Percentiles rank a stretch among this genome's conserved stretches.
phyloP scores from a whole-genome alignment of 64 coral and sea anemone species.

The Dendrophyllia cribrosa region DNA sequence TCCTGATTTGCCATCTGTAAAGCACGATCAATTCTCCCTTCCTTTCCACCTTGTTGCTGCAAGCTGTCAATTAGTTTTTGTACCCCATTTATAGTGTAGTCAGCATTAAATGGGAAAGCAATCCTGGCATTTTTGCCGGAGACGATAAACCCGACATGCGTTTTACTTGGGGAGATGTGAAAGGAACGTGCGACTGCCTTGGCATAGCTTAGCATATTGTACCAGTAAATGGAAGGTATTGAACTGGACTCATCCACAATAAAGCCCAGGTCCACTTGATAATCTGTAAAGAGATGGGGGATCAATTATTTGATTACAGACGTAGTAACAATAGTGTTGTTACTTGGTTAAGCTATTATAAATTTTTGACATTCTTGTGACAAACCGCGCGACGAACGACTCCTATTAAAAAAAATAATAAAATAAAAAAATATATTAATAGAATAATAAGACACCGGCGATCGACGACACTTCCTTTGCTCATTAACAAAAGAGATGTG shows the following conservation, averaged over 20 bases:
- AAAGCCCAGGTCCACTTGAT: constrained; percentile 70
- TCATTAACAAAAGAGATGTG: no score
- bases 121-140: constrained; percentile 50
- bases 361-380: no score
- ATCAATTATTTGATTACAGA: neutral
- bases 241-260: constrained; percentile 53
- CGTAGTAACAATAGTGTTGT: no score
- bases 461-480: no score
- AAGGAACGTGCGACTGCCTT: constrained; percentile 53
- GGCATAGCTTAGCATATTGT: constrained; percentile 24
- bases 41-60: neutral
- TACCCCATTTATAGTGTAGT: constrained; percentile 42
- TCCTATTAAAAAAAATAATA: no score
- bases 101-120: constrained; percentile 69
- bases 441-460: no score
- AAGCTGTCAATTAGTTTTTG: constrained; percentile 48
- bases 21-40: constrained; percentile 45
- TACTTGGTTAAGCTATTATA: no score
- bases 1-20: constrained; percentile 45
- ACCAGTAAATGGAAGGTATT: constrained; percentile 5
- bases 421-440: no score
- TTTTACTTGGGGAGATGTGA: constrained; percentile 34
- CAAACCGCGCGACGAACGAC: no score
- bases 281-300: neutral
- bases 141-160: constrained; percentile 60